Evolutionary conservation across 2,888 invertebrate genomes (phyloP).

Genomic region (Ophion costatus): DNA sequence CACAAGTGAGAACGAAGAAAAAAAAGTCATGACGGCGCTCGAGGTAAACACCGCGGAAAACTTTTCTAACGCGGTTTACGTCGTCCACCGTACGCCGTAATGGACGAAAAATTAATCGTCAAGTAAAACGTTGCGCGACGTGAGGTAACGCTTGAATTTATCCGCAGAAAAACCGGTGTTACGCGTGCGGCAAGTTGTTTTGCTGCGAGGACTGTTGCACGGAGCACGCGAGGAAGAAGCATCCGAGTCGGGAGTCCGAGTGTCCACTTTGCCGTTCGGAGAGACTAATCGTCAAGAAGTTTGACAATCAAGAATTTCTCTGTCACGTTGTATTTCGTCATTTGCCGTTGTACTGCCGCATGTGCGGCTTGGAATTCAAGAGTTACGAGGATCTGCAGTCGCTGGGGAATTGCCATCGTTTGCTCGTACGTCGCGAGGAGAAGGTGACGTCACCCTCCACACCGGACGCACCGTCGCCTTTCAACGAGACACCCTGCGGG

Average conservation of each 20-base stretch:
- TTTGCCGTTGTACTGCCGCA: conserved; percentile 75
- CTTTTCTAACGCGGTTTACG: conserved; percentile 4
- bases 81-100: neutral
- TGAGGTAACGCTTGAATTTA: conserved; percentile 36
- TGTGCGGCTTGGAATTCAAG: conserved; percentile 74
- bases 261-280: conserved; percentile 76
- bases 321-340: conserved; percentile 75
- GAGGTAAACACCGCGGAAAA: conserved; percentile 52
- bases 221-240: conserved; percentile 75
- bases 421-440: conserved; percentile 7
- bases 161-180: conserved; percentile 74
- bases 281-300: conserved; percentile 69
- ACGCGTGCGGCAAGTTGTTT: conserved; percentile 76
- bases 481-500: conserved; percentile 54
- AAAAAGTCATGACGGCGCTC: conserved; percentile 50
- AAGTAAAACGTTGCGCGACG: neutral
- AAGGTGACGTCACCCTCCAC: conserved; percentile 39
- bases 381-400: conserved; percentile 71
- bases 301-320: conserved; percentile 71
- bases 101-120: neutral
- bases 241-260: conserved; percentile 70
- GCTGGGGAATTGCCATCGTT: conserved; percentile 69
- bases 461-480: conserved; percentile 49
- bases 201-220: conserved; percentile 77
- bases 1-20: conserved; percentile 7